Conservation (phyloP, 2,113 vertebrate genomes). For the Ranitomeya variabilis region DNA sequence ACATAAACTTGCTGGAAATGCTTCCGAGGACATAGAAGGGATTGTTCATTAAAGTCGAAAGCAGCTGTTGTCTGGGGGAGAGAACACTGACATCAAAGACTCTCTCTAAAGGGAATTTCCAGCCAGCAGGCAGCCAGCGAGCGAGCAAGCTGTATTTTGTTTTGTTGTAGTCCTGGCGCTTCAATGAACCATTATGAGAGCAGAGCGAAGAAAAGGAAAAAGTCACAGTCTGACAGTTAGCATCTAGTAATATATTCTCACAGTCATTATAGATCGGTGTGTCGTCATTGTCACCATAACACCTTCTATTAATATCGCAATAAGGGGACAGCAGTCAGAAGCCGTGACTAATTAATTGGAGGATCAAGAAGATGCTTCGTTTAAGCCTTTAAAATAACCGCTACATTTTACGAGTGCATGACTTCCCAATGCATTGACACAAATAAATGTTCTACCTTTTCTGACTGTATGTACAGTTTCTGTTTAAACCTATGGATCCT, state of each 20-base stretch:
- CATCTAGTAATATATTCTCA: not conserved
- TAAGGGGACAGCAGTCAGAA: not conserved
- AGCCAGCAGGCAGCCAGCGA: constrained; percentile 16
- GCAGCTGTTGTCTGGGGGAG: constrained; percentile 39
- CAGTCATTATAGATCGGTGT: not conserved
- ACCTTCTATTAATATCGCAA: not conserved
- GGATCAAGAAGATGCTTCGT: not conserved
- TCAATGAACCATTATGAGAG: not conserved
- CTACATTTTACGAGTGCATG: not conserved
- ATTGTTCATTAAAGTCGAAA: constrained; percentile 29
- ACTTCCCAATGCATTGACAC: not conserved
- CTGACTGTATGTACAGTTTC: too few species aligned
- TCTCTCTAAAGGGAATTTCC: constrained; percentile 34
- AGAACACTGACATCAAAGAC: constrained; percentile 25
- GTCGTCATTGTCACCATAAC: not conserved
- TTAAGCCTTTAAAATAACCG: not conserved
- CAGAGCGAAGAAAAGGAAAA: not conserved
- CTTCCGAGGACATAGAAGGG: constrained; percentile 27
- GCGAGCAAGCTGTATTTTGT: not conserved
- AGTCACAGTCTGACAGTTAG: not conserved
- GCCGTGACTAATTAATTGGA: not conserved
- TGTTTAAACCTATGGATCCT: too few species aligned
- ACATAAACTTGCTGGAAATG: constrained; percentile 14
- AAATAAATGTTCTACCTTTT: too few species aligned
- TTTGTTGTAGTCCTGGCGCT: not conserved